These are phyloP conservation scores for Struthio camelus DNA, from an alignment of 2,113 vertebrate species.

Conservation along the genomic window DNA sequence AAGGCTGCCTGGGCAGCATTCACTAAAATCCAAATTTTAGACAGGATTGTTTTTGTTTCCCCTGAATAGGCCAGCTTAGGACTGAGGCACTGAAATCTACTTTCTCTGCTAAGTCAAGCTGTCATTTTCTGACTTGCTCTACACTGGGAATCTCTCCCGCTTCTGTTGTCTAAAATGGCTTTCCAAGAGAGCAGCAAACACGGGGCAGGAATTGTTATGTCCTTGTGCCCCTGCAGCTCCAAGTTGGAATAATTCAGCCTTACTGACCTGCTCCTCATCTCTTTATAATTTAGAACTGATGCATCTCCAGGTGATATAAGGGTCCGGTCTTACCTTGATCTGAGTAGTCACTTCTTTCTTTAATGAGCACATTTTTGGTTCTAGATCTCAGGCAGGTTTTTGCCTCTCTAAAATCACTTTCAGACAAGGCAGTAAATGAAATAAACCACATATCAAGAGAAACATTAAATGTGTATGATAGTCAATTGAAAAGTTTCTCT, in stretches of 20 bases:
- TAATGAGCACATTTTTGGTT: not conserved
- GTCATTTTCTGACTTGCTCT: not conserved
- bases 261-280: not conserved
- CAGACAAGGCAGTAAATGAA: not conserved
- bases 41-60: too few species aligned
- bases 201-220: not conserved
- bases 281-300: not conserved
- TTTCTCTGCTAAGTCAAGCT: not conserved
- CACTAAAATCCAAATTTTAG: not conserved
- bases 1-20: not conserved
- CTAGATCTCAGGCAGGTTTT: not conserved
- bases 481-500: not conserved
- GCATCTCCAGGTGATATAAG: fast-evolving
- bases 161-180: fast-evolving
- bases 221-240: not conserved
- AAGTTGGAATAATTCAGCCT: not conserved
- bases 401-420: not conserved
- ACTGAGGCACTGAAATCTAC: not conserved
- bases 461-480: not conserved
- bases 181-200: not conserved
- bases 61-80: not conserved
- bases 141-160: not conserved
- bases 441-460: not conserved
- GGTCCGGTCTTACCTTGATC: not conserved
- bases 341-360: not conserved